Evolutionary conservation across 2,888 invertebrate species (phyloP).

Genomic region (Clanis bilineata): DNA sequence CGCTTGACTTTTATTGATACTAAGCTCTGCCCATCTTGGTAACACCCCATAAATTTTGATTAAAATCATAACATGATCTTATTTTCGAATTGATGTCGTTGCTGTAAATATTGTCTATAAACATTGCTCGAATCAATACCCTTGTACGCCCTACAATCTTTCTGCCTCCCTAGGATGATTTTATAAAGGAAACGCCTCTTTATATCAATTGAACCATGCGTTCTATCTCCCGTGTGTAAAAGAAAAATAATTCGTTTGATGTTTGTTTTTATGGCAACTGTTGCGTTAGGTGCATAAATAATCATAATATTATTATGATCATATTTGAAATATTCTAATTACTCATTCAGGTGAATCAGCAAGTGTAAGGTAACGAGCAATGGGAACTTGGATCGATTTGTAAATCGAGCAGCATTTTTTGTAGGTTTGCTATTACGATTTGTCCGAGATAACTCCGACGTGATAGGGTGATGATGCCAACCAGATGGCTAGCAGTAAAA

Average conservation of each 20-base stretch:
- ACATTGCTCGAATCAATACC: background rate
- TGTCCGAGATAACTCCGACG: no score
- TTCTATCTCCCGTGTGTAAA: constrained; percentile 14
- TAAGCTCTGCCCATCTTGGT: background rate
- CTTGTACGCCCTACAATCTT: background rate
- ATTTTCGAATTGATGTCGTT: no score
- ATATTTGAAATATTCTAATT: background rate
- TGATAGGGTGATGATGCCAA: no score
- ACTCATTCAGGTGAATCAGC: background rate
- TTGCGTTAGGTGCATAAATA: background rate
- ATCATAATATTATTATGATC: background rate
- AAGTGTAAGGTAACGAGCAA: no score
- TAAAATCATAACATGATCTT: background rate
- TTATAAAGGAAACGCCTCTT: background rate
- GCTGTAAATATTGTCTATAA: background rate
- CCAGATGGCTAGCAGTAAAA: no score
- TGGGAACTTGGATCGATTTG: no score
- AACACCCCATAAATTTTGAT: background rate
- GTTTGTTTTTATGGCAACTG: constrained; percentile 1
- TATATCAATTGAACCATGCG: background rate
- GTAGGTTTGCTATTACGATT: no score
- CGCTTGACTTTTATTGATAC: background rate
- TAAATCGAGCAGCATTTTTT: no score
- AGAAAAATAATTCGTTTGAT: background rate
- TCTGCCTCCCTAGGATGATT: background rate